Evolutionary conservation across 2,888 invertebrate genomes (phyloP).

Genomic region (Dicranocentrus wangi): DNA sequence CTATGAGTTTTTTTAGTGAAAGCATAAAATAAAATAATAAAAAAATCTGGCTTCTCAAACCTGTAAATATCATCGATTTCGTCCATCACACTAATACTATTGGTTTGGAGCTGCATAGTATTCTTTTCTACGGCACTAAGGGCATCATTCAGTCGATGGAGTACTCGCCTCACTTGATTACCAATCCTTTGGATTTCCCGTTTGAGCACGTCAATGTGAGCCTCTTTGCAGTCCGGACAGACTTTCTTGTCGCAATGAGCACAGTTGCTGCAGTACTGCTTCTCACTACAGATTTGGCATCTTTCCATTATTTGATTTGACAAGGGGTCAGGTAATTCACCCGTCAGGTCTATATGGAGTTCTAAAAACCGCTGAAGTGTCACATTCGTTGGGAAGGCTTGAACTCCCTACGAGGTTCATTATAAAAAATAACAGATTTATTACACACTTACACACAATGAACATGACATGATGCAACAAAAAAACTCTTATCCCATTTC

Average conservation of each 20-base stretch:
- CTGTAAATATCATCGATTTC: slow-evolving; percentile 93
- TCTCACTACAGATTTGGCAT: slow-evolving; percentile 94
- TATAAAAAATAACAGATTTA: neutral
- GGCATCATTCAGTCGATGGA: slow-evolving; percentile 91
- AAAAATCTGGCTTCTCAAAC: slow-evolving; percentile 38
- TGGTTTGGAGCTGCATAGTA: slow-evolving; percentile 88
- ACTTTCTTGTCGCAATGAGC: slow-evolving; percentile 98
- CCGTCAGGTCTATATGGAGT: slow-evolving; percentile 87
- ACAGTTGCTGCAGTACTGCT: slow-evolving; percentile 90
- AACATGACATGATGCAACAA: too few relatives aligned
- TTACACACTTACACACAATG: too few relatives aligned
- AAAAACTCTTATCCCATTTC: too few relatives aligned
- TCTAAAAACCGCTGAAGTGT: slow-evolving; percentile 95
- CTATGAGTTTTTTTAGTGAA: too few relatives aligned
- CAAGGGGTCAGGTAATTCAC: slow-evolving; percentile 91
- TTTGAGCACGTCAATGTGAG: slow-evolving; percentile 95
- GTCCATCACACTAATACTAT: slow-evolving; percentile 90
- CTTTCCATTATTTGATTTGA: slow-evolving; percentile 94
- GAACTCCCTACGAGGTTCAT: slow-evolving; percentile 81
- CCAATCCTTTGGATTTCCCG: slow-evolving; percentile 92
- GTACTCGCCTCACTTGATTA: slow-evolving; percentile 89
- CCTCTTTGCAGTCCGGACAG: slow-evolving; percentile 93
- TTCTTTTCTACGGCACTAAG: slow-evolving; percentile 90
- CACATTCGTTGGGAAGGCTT: slow-evolving; percentile 96
- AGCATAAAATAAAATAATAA: too few relatives aligned